Base-by-base conservation (phyloP, 2,888 invertebrate genomes). In the Silvanus unidentatus region DNA sequence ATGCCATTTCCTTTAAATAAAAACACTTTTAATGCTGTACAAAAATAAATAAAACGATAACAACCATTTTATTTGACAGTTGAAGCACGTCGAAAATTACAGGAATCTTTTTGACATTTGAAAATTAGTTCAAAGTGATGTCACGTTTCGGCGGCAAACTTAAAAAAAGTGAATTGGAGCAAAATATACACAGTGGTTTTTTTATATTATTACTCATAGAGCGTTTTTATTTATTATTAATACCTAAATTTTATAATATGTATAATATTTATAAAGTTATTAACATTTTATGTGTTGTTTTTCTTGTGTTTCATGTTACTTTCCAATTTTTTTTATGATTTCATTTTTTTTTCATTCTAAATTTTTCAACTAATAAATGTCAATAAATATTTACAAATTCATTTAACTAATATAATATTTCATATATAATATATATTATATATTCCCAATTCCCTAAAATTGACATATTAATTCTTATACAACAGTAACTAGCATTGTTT, bases 381-480 rank as follows among this genome's bases (percentile, higher is more conserved):
- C 79, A 77, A 71, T 78, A 71, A 72, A 68, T 73, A 73, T 73
- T 65, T 72, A 73, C 72, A 79, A 77, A 73, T 78, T 71, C 66
- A 70, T 70, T 71, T 71, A 71, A 68, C 70, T 71, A 70, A 62
- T 50, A 65, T 63, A 22, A 22, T 22, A 5, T 22, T 22, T 5
- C 8, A 22, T 22, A 22, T 22, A 22, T 5, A 5, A 22, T 22
- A 22, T 22, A 22, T 22, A 5, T 5, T 32, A 32, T 32, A 32
- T 32, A 15, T 54, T 78, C 79, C 80, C 79, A 76, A 78, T 79
- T 79, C 78, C 80, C 79, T 79, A 80, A 79, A 80, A 80, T 79
- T 80, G 79, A 80, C 79, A 78, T 78, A 78, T 14, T 16, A 22
- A 39, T 78, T 78, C 78, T 78, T 79, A 77, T 76, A 79, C 78